A percentile compares a stretch with the other conserved stretches of the same genome.
Evolutionary conservation across 2,113 vertebrate species (phyloP).

Genomic region (Labrus mixtus): DNA sequence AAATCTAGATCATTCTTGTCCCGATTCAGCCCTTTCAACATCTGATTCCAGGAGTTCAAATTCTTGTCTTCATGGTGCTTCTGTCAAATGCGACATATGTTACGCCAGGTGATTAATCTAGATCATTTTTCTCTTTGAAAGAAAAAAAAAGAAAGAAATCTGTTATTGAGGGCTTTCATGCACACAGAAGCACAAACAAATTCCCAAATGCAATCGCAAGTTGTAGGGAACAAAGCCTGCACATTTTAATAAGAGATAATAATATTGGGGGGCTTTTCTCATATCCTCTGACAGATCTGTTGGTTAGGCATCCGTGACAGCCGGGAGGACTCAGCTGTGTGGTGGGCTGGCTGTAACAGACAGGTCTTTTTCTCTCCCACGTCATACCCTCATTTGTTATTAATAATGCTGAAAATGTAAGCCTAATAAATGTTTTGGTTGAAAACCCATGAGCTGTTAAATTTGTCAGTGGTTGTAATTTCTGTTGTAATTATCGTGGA

Average conservation of each 20-base stretch:
- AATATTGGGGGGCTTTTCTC: slow-evolving; percentile 61
- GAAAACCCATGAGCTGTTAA: slow-evolving; percentile 8
- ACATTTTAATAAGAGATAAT: slow-evolving; percentile 74
- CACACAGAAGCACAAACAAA: slow-evolving; percentile 55
- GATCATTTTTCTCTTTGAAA: slow-evolving; percentile 18
- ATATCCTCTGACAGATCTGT: slow-evolving; percentile 74
- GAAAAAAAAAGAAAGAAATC: slow-evolving; percentile 42
- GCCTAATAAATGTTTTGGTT: slow-evolving; percentile 13
- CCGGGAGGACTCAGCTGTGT: slow-evolving; percentile 29
- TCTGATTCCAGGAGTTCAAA: no score
- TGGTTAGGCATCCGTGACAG: slow-evolving; percentile 60
- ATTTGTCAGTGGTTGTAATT: slow-evolving; percentile 21
- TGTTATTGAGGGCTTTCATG: slow-evolving; percentile 70
- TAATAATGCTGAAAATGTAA: slow-evolving; percentile 23
- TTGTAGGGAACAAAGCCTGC: slow-evolving; percentile 31
- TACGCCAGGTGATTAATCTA: slow-evolving; percentile 20
- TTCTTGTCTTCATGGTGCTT: not conserved
- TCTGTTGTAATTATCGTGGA: slow-evolving; percentile 32
- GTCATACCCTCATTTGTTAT: slow-evolving; percentile 11
- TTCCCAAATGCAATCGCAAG: slow-evolving; percentile 60
- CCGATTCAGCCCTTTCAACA: no score
- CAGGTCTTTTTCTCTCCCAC: slow-evolving; percentile 18
- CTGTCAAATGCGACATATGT: slow-evolving; percentile 29
- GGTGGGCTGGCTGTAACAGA: slow-evolving; percentile 4
- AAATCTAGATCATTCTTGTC: no score